Base-by-base conservation (phyloP, 2,888 invertebrate genomes). In the Thymelicus sylvestris region DNA sequence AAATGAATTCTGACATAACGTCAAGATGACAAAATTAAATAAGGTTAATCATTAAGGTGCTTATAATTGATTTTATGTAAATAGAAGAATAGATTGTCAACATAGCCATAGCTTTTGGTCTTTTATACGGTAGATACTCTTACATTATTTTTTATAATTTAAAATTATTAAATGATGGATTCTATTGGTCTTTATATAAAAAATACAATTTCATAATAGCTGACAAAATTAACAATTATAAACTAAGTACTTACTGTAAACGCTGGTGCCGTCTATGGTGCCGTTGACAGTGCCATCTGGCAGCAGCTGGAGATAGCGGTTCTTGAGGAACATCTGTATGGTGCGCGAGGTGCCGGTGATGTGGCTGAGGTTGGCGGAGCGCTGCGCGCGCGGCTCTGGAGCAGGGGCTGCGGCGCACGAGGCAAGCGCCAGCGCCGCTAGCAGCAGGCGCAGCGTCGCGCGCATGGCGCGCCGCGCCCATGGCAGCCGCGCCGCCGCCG, bases 211-310 rank as follows among this genome's bases (percentile, higher is more conserved):
- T 31, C 31, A 31, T 31, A 31, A 31, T 5, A 31, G 31, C 19
- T 19, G 2, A 19, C 19, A 19, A 19, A 19, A 19, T 19, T 31
- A n/a, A n/a, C n/a, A n/a, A n/a, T n/a, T 31, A 31, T 31, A 31
- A 44, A 44, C 10, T 12, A 12, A 8, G 68, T 78, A 97, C 97
- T 97, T 88, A 97, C 97, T 97, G 95, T 96, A 97, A 94, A 96
- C 96, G 94, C 97, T 97, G 88, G 95, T 95, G 93, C 96, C 96
- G 89, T 97, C 96, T 86, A 95, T 95, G 86, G 97, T 97, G 81
- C 97, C 97, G 94, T 97, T 97, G 91, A 97, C 97, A 81, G 96
- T 96, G 89, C 97, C 97, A 94, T 97, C 97, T 79, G 97, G 96
- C 92, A 97, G 93, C 82, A 97, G 94, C 94, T 97, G 97, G 79